Conservation (phyloP, 1,140 invertebrate species). For the Gonioctena quinquepunctata region DNA sequence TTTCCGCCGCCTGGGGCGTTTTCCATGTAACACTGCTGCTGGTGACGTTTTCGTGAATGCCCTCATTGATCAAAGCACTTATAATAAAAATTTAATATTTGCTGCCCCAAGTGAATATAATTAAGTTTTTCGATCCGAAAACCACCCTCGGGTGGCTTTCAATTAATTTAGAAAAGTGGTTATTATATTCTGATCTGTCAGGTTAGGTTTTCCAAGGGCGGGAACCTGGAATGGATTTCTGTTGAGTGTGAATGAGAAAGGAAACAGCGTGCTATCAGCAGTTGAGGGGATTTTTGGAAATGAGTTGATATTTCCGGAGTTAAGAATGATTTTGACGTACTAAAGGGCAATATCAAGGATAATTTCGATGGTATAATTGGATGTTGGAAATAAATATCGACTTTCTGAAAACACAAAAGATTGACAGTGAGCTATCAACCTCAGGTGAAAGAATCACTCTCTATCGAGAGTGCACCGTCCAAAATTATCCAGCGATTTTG, state of each 20-base stretch:
- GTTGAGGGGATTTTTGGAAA: no score
- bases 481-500: no score
- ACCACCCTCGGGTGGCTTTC: not conserved
- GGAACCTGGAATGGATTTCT: not conserved
- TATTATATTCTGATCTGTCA: not conserved
- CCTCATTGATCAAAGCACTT: constrained; percentile 20
- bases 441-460: no score
- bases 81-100: constrained; percentile 13
- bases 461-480: no score
- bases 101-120: constrained; percentile 3
- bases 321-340: no score
- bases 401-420: no score
- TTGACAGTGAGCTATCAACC: no score
- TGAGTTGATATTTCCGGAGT: no score
- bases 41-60: constrained; percentile 20
- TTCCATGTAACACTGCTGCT: constrained; percentile 18
- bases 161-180: not conserved
- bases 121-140: not conserved
- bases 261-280: no score
- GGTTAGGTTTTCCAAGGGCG: not conserved
- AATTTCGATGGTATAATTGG: no score
- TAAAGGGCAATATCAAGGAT: no score
- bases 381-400: no score
- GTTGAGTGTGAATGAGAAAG: not conserved
- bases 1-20: constrained; percentile 12